Conservation (phyloP, 2,113 vertebrate genomes). For the Hyperopisus bebe region DNA sequence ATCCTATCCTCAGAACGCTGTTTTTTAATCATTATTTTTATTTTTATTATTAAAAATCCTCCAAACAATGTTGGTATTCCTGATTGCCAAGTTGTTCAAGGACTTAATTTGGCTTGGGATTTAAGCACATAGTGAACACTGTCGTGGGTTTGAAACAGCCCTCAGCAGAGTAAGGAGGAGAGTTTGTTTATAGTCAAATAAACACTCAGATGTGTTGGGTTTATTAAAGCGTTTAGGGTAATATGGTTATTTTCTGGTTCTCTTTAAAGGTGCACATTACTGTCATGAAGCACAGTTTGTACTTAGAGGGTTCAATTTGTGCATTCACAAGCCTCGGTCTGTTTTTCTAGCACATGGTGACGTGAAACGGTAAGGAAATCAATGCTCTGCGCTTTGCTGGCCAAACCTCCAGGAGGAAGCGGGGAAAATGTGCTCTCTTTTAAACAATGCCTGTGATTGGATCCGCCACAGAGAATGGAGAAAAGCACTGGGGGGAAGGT, state of each 20-base stretch:
- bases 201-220: not conserved
- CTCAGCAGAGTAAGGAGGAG: not conserved
- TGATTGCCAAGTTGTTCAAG: not conserved
- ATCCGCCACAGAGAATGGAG: not conserved
- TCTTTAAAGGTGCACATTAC: not conserved
- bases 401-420: not conserved
- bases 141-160: not conserved
- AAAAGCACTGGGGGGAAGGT: not conserved
- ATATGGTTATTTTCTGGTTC: not conserved
- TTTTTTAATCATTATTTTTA: not conserved
- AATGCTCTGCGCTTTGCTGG: not conserved
- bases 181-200: not conserved
- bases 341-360: not conserved
- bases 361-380: not conserved
- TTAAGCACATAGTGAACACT: not conserved
- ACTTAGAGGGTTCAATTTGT: not conserved
- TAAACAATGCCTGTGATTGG: constrained; percentile 4
- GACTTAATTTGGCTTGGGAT: not conserved
- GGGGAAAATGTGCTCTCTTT: not conserved
- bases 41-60: not conserved
- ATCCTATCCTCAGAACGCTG: not conserved
- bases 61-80: no score
- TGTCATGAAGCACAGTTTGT: not conserved
- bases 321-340: not conserved
- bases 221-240: not conserved